These are phyloP conservation scores for Drosophila pseudoananassae DNA, from an alignment of 1,140 invertebrate species.

Conservation along the genomic window DNA sequence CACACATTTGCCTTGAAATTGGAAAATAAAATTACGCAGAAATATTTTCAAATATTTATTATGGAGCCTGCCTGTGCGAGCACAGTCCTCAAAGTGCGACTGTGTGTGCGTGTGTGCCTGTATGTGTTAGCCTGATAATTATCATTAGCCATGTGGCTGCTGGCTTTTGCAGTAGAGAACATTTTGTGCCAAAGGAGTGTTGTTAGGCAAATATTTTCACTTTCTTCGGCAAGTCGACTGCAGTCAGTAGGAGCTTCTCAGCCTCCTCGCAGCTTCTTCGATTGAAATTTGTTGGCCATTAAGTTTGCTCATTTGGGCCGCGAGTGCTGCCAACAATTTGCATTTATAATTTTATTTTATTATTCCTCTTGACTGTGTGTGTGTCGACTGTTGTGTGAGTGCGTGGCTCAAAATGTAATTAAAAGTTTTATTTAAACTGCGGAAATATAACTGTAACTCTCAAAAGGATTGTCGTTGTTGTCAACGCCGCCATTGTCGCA, in stretches of 20 bases:
- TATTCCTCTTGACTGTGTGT: constrained; percentile 10
- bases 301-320: constrained; percentile 63
- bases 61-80: constrained; percentile 1
- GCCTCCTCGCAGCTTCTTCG: constrained; percentile 33
- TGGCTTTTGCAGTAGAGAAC: constrained; percentile 9
- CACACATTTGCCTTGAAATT: constrained; percentile 64
- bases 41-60: constrained; percentile 72
- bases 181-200: constrained; percentile 23
- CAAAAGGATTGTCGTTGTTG: constrained; percentile 45
- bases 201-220: constrained; percentile 66
- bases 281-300: constrained; percentile 78
- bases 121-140: constrained; percentile 63
- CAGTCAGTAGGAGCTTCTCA: not conserved
- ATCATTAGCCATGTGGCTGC: constrained; percentile 66
- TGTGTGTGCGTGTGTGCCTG: constrained; percentile 10
- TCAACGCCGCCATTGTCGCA: constrained; percentile 34
- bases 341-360: constrained; percentile 68
- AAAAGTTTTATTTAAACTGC: constrained; percentile 73
- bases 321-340: constrained; percentile 64
- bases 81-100: not conserved
- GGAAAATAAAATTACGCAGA: constrained; percentile 63
- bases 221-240: constrained; percentile 17
- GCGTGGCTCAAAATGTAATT: constrained; percentile 66
- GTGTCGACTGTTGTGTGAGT: constrained; percentile 24
- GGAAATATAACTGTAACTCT: constrained; percentile 53